Evolutionary conservation across 2,888 invertebrate species (phyloP), one percentile per base, ranked within the genome.

Genomic region (Liopterus haemorrhoidalis): DNA sequence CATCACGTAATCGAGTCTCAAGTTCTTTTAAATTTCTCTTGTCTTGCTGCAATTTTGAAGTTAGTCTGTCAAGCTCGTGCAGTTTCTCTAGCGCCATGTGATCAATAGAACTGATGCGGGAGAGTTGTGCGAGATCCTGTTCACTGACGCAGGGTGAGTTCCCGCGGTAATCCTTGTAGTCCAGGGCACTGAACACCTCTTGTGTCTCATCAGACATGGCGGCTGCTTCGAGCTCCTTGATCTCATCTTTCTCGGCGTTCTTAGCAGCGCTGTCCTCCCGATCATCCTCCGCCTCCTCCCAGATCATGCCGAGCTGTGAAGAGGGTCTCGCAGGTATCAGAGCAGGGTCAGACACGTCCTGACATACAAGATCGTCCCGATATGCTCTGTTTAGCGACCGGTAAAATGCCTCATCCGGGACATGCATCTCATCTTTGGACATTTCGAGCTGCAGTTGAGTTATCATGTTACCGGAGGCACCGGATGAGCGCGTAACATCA

Each of bases 301-400:
- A 87, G 56, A 89, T 89, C 83, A 89, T 86, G 50, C 82, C 86
- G 53, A 89, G 69, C 56, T 88, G 85, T 37, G 84, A 84, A 49
- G 78, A 70, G 43, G 82, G 79, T 50, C 80, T 74, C 12, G 80
- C 77, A n/a, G n/a, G n/a, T n/a, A n/a, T n/a, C n/a, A n/a, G n/a
- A n/a, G n/a, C n/a, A n/a, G n/a, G n/a, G n/a, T n/a, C n/a, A 12
- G 74, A 71, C 28, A 66, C 64, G 15, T 73, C 67, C 47, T 60
- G 64, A 41, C 69, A 75, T 19, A 81, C 82, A 46, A 84, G 70
- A 60, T 87, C 86, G 54, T 90, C 88, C 40, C 90, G 74, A 65
- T 90, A 90, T 27, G 88, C 88, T 67, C 86, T 86, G 68, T 91
- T 91, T 33, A 91, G 71, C 61, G 86, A 89, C 56, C 85, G 80